A percentile compares a stretch with the other conserved stretches of the same genome.
phyloP scores from a whole-genome alignment of 2,113 vertebrate genomes.

The Pelecanus crispus region DNA sequence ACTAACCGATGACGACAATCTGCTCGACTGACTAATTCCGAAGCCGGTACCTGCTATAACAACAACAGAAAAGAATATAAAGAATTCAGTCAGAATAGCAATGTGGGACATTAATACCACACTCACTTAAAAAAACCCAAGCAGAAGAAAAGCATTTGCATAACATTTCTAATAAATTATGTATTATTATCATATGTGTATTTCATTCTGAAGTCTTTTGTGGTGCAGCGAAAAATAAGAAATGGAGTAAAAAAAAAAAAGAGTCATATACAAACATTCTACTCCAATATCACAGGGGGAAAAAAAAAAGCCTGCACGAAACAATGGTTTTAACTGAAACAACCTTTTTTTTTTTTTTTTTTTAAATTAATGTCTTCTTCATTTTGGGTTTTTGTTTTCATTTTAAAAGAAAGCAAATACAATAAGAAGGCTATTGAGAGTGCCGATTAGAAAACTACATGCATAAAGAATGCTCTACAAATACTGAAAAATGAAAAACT shows the following conservation, averaged over 20 bases:
- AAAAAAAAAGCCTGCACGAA: background rate
- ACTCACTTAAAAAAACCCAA: slow-evolving; percentile 30
- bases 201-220: background rate
- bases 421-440: slow-evolving; percentile 21
- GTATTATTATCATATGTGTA: too few species aligned
- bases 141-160: slow-evolving; percentile 20
- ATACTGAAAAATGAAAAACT: slow-evolving; percentile 25
- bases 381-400: slow-evolving; percentile 70
- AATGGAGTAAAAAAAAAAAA: background rate
- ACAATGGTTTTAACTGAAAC: background rate
- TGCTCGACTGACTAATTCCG: slow-evolving; percentile 90
- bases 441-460: slow-evolving; percentile 50
- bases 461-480: slow-evolving; percentile 44
- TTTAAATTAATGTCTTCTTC: slow-evolving; percentile 8
- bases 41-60: slow-evolving; percentile 78
- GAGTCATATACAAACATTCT: background rate
- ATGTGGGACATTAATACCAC: background rate
- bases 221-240: background rate
- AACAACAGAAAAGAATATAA: background rate
- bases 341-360: background rate
- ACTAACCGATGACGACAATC: slow-evolving; percentile 91
- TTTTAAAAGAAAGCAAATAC: slow-evolving; percentile 30
- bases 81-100: background rate
- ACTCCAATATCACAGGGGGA: background rate
- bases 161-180: background rate